These are phyloP conservation scores for Rhinolophus sinicus DNA, from an alignment of 2,113 vertebrate species.

Conservation along the genomic window DNA sequence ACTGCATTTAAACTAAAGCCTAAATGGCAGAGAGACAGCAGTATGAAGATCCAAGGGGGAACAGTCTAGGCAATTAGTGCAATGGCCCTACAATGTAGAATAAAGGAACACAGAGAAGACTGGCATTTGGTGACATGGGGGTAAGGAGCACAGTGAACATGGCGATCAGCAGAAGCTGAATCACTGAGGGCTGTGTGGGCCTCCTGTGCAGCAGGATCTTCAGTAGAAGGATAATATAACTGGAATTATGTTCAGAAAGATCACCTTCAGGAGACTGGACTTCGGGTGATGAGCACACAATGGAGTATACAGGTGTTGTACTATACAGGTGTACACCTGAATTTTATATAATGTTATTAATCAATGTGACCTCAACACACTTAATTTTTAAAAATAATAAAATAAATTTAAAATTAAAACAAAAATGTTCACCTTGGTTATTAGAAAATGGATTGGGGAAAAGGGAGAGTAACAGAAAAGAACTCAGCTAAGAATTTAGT, in stretches of 20 bases:
- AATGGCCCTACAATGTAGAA: neutral
- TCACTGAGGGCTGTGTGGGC: neutral
- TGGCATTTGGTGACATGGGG: neutral
- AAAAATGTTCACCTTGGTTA: neutral
- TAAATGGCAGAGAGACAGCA: neutral
- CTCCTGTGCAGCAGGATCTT: neutral
- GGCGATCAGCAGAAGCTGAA: neutral
- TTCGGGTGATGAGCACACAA: too few relatives aligned
- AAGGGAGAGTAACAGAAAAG: neutral
- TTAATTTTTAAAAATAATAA: too few relatives aligned
- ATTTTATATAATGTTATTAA: too few relatives aligned
- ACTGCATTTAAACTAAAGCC: neutral
- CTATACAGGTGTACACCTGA: too few relatives aligned
- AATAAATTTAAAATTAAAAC: too few relatives aligned
- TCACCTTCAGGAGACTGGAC: too few relatives aligned
- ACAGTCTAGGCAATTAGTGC: neutral
- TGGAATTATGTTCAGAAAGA: constrained; percentile 19
- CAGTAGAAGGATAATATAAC: neutral
- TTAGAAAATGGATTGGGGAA: neutral
- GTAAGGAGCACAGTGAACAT: accelerated
- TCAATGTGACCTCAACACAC: too few relatives aligned
- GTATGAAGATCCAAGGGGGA: neutral
- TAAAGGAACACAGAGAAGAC: neutral
- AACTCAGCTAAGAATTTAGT: neutral
- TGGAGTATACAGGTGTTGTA: too few relatives aligned